Percentiles rank a stretch among this genome's conserved stretches.
phyloP scores from a whole-genome alignment of 2,888 invertebrate species.

The Pyrocoelia pectoralis region DNA sequence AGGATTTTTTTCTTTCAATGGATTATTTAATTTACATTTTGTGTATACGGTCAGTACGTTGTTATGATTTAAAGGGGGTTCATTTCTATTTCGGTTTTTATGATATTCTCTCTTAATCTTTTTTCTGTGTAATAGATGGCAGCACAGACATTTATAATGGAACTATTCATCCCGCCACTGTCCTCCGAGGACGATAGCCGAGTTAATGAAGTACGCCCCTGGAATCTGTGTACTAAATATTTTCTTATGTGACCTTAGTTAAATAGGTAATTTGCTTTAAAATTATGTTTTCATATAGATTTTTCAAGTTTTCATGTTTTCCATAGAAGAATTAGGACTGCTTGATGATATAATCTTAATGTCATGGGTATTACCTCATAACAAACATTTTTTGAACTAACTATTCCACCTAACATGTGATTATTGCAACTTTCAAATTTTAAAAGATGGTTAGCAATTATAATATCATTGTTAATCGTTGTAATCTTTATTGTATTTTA shows the following conservation, averaged over 20 bases:
- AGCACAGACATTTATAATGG: too few species aligned
- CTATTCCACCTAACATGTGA: slow-evolving; percentile 5
- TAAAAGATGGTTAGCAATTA: slow-evolving; percentile 2
- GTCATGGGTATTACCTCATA: background rate
- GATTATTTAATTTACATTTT: too few species aligned
- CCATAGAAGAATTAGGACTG: background rate
- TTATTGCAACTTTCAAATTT: background rate
- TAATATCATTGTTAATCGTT: background rate
- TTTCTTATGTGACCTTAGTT: slow-evolving; percentile 7
- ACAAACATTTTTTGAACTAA: background rate
- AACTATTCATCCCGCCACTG: too few species aligned
- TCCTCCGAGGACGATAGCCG: too few species aligned
- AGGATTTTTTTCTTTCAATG: too few species aligned
- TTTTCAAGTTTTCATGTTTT: background rate
- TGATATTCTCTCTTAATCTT: too few species aligned
- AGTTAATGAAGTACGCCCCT: slow-evolving; percentile 1
- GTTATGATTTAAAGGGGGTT: too few species aligned
- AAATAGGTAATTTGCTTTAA: slow-evolving; percentile 8
- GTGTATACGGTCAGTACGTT: too few species aligned
- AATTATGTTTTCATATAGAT: background rate
- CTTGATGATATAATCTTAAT: background rate
- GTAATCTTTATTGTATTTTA: background rate
- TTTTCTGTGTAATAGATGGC: too few species aligned
- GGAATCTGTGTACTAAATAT: slow-evolving; percentile 2
- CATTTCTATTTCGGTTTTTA: too few species aligned